Evolutionary conservation across 2,797 vertebrate genomes (phyloP).

Genomic region (Neomorphus geoffroyi): DNA sequence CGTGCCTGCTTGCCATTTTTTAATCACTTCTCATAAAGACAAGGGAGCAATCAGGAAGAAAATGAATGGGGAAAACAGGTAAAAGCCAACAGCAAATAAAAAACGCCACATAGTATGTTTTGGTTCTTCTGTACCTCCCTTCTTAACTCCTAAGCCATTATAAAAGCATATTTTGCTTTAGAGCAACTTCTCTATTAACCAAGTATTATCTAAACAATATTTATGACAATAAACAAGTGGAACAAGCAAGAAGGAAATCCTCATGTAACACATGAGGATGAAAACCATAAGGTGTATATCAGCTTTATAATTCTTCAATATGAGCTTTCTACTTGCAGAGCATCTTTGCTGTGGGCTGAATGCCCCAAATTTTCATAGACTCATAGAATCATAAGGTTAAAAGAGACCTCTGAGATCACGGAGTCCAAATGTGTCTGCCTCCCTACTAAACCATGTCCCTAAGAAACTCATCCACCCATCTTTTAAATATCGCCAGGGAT

Average conservation of each 20-base stretch:
- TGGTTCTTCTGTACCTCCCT: neutral
- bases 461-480: no score
- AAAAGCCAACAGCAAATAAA: neutral
- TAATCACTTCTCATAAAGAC: neutral
- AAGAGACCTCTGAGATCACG: no score
- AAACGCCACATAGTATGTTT: neutral
- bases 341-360: neutral
- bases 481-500: no score
- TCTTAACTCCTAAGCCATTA: neutral
- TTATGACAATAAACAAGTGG: neutral
- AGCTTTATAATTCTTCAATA: neutral
- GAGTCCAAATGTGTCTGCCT: no score
- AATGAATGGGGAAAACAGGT: neutral
- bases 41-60: neutral
- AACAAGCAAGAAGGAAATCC: neutral
- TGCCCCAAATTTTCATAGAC: no score
- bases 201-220: neutral
- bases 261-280: fast-evolving
- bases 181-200: neutral
- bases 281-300: neutral
- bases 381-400: no score
- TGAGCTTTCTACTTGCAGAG: neutral
- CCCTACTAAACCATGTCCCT: no score
- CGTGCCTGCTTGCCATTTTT: neutral
- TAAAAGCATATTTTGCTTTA: neutral